phyloP scores from a whole-genome alignment of 1,140 invertebrate genomes.

The Tribolium castaneum region DNA sequence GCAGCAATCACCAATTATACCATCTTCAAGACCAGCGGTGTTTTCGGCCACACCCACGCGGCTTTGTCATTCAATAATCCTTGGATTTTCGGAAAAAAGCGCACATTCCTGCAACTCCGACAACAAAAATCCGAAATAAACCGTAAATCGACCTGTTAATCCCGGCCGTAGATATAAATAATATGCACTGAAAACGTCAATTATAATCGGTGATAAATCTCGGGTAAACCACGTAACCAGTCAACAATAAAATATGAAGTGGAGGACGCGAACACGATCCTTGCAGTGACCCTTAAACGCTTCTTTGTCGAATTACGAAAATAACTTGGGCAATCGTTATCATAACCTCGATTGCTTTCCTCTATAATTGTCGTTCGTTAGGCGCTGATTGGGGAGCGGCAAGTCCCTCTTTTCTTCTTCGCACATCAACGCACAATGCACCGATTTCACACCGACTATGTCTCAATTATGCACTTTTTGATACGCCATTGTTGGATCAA shows the following conservation, averaged over 20 bases:
- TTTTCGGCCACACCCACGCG: not conserved
- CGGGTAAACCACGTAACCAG: constrained; percentile 48
- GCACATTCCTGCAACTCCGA: not conserved
- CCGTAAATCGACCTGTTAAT: constrained; percentile 52
- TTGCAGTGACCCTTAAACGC: not conserved
- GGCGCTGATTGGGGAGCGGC: not conserved
- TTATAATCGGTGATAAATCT: constrained; percentile 54
- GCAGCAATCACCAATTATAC: constrained; percentile 15
- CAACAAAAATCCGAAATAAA: constrained; percentile 47
- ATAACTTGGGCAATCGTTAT: constrained; percentile 22
- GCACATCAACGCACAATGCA: constrained; percentile 12
- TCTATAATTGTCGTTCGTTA: constrained; percentile 25
- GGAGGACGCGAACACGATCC: constrained; percentile 21
- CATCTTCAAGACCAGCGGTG: not conserved
- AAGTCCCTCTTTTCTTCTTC: not conserved
- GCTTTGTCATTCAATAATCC: constrained; percentile 8
- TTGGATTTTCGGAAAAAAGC: not conserved
- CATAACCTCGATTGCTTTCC: constrained; percentile 25
- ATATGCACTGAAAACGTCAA: constrained; percentile 54
- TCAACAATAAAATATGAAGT: constrained; percentile 44
- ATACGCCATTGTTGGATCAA: constrained; percentile 21
- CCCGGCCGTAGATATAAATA: constrained; percentile 50
- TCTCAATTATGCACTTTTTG: constrained; percentile 30
- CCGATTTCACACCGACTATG: constrained; percentile 20
- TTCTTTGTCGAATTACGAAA: not conserved